A percentile compares a stretch with the other conserved stretches of the same genome.
Evolutionary conservation across 2,113 vertebrate genomes (phyloP).

Genomic region (Tringa solitaria): DNA sequence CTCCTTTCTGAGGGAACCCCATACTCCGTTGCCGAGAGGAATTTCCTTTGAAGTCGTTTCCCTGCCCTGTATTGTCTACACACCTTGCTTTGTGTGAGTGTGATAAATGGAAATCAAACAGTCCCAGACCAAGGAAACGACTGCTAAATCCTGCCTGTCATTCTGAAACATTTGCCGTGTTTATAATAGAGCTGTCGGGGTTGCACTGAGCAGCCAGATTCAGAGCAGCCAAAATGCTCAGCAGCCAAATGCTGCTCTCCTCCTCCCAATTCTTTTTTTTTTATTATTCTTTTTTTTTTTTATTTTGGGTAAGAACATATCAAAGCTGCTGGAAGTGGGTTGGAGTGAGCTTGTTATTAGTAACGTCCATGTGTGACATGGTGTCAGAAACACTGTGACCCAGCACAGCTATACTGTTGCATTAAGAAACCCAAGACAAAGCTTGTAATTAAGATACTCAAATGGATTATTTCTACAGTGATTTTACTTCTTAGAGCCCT

Average conservation of each 20-base stretch:
- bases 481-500: not conserved
- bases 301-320: not conserved
- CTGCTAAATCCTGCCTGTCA: not conserved
- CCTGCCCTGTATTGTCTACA: conserved; percentile 4
- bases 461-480: not conserved
- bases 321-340: not conserved
- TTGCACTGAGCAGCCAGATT: not conserved
- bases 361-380: not conserved
- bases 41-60: conserved; percentile 22
- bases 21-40: not conserved
- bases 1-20: not conserved
- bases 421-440: not conserved
- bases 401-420: not conserved
- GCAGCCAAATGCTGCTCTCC: not conserved
- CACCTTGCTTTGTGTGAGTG: conserved; percentile 20
- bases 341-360: not conserved
- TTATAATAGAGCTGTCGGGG: not conserved
- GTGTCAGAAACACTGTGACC: not conserved
- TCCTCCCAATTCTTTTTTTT: not conserved
- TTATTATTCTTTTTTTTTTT: not conserved
- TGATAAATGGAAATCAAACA: conserved; percentile 20
- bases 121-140: not conserved
- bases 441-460: not conserved
- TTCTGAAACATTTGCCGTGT: not conserved
- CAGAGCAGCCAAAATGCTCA: not conserved